Evolutionary conservation across 1,140 invertebrate species (phyloP).

Genomic region (Pseudomyrmex pallidus): DNA sequence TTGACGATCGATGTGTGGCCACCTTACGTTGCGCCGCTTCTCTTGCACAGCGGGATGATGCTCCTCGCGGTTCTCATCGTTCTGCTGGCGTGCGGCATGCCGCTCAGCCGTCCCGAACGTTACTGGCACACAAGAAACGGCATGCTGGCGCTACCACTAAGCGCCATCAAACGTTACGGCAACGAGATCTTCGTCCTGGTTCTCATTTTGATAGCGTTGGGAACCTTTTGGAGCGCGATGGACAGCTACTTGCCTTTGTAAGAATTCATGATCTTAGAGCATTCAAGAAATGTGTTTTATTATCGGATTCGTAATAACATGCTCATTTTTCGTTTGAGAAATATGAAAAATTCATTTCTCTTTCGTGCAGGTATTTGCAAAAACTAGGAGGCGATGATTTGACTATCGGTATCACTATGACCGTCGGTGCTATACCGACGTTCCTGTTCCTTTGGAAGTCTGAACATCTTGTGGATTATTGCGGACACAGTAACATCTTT

Average conservation of each 20-base stretch:
- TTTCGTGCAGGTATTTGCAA: conserved; percentile 86
- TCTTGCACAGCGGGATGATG: conserved; percentile 87
- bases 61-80: conserved; percentile 88
- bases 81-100: conserved; percentile 88
- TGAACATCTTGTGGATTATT: conserved; percentile 92
- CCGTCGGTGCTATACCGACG: conserved; percentile 88
- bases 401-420: conserved; percentile 89
- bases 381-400: conserved; percentile 87
- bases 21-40: conserved; percentile 85
- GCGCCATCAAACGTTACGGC: conserved; percentile 89
- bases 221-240: conserved; percentile 91
- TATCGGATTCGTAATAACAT: background rate
- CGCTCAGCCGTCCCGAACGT: conserved; percentile 91
- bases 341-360: background rate
- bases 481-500: conserved; percentile 93
- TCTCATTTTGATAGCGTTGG: conserved; percentile 89
- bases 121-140: conserved; percentile 93
- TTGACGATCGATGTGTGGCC: conserved; percentile 71
- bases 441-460: conserved; percentile 91
- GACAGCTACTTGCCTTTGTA: conserved; percentile 91
- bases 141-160: conserved; percentile 90
- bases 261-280: conserved; percentile 58
- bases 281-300: background rate
- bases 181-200: conserved; percentile 89
- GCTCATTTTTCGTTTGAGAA: background rate